Evolutionary conservation across 2,888 invertebrate species (phyloP).

Genomic region (Aricia artaxerxes): DNA sequence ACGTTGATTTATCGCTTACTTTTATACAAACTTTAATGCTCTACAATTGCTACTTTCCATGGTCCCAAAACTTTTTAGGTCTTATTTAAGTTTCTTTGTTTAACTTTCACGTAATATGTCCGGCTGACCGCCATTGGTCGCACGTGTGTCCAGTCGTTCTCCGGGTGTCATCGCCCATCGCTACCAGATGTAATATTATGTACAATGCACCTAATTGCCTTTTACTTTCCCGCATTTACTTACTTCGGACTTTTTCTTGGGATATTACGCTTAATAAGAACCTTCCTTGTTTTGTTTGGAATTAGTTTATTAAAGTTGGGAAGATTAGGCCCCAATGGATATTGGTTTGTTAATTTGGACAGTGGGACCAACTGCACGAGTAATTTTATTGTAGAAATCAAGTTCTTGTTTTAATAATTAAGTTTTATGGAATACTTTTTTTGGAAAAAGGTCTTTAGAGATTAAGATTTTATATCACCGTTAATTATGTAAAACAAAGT

Average conservation of each 20-base stretch:
- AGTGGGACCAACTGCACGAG: neutral
- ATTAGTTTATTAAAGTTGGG: slow-evolving; percentile 20
- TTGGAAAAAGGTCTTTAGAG: too few relatives aligned
- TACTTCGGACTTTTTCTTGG: slow-evolving; percentile 2
- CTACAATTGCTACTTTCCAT: neutral
- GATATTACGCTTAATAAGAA: slow-evolving; percentile 25
- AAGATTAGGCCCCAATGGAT: neutral
- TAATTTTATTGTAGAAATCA: neutral
- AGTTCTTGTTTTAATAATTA: neutral
- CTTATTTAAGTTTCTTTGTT: neutral
- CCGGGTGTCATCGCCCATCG: slow-evolving; percentile 65
- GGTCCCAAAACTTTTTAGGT: neutral
- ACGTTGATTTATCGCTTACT: too few relatives aligned
- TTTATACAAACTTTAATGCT: too few relatives aligned
- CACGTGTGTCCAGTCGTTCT: slow-evolving; percentile 45
- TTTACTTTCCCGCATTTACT: slow-evolving; percentile 45
- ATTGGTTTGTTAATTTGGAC: neutral
- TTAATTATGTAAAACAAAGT: neutral
- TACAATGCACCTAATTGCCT: slow-evolving; percentile 56
- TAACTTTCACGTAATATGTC: slow-evolving; percentile 44
- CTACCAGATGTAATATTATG: slow-evolving; percentile 49
- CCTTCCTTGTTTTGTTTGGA: slow-evolving; percentile 13
- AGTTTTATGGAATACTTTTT: neutral
- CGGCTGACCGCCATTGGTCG: slow-evolving; percentile 50
- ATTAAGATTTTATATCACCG: too few relatives aligned